A percentile compares a stretch with the other conserved stretches of the same genome.
Conservation (phyloP, 64 coral and sea anemone species). For the Pachyseris speciosa region DNA sequence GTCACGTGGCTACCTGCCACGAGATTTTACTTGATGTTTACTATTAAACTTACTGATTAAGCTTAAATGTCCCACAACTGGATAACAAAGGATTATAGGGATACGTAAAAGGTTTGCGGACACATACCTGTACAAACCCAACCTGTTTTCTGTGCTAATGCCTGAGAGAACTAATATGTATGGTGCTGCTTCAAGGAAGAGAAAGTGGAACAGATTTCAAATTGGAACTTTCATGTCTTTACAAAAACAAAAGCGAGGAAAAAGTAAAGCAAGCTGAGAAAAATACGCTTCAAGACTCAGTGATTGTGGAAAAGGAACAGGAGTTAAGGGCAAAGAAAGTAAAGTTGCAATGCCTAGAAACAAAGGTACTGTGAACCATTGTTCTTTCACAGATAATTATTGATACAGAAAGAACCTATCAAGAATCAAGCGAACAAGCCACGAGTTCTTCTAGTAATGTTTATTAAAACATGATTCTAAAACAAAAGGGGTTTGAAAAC, state of each 20-base stretch:
- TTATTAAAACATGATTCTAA: too few relatives aligned
- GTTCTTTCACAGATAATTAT: too few relatives aligned
- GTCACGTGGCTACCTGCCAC: neutral
- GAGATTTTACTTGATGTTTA: too few relatives aligned
- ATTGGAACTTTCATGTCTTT: neutral
- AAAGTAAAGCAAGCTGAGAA: neutral
- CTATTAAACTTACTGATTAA: too few relatives aligned
- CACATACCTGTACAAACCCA: slow-evolving; percentile 2
- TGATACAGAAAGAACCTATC: too few relatives aligned
- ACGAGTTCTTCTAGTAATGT: too few relatives aligned
- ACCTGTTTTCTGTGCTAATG: neutral
- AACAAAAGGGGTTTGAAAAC: too few relatives aligned
- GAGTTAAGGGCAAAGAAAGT: neutral
- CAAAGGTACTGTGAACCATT: neutral
- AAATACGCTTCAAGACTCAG: neutral
- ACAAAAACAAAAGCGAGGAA: neutral
- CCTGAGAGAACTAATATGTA: neutral
- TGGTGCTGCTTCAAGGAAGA: neutral
- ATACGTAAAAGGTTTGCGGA: too few relatives aligned
- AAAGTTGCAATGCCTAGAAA: neutral
- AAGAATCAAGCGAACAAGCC: too few relatives aligned
- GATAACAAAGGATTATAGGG: neutral
- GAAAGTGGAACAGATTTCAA: neutral
- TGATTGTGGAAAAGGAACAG: neutral
- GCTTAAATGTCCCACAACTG: neutral